phyloP scores from a whole-genome alignment of 2,888 invertebrate species.

The Sturmia bella region DNA sequence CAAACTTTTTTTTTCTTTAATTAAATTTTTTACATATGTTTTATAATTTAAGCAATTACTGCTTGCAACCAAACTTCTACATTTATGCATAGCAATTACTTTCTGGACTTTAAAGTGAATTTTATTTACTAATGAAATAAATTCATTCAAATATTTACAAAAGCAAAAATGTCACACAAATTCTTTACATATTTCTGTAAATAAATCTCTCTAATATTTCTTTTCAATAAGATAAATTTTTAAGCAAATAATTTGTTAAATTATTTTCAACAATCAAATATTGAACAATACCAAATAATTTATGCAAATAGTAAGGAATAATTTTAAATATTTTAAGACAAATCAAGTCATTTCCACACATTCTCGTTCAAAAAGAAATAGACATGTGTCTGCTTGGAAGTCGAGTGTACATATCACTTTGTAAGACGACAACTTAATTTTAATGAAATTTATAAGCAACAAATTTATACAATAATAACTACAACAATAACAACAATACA shows the following conservation, averaged over 20 bases:
- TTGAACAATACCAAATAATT: slow-evolving; percentile 30
- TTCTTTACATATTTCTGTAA: not conserved
- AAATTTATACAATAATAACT: slow-evolving; percentile 37
- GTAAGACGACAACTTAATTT: slow-evolving; percentile 66
- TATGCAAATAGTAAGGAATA: slow-evolving; percentile 17
- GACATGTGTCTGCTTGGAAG: slow-evolving; percentile 28
- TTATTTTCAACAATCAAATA: slow-evolving; percentile 10
- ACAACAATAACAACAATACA: slow-evolving; percentile 1
- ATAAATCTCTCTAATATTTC: slow-evolving; percentile 25
- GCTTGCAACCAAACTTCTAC: too few relatives aligned
- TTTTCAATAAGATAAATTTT: slow-evolving; percentile 19
- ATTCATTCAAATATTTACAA: not conserved
- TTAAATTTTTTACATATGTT: too few relatives aligned
- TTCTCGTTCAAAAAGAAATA: not conserved
- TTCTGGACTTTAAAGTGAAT: too few relatives aligned
- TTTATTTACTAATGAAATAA: not conserved
- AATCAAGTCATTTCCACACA: slow-evolving; percentile 26
- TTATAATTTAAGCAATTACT: too few relatives aligned
- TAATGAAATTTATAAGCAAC: slow-evolving; percentile 64
- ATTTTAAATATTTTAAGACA: slow-evolving; percentile 42
- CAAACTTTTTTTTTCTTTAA: too few relatives aligned
- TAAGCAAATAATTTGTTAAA: slow-evolving; percentile 32
- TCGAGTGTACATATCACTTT: slow-evolving; percentile 39
- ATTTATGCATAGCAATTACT: too few relatives aligned
- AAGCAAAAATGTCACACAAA: not conserved